Percentiles rank a stretch among this genome's conserved stretches.
Evolutionary conservation across 2,797 vertebrate species (phyloP).

Genomic region (Sylvilagus floridanus): DNA sequence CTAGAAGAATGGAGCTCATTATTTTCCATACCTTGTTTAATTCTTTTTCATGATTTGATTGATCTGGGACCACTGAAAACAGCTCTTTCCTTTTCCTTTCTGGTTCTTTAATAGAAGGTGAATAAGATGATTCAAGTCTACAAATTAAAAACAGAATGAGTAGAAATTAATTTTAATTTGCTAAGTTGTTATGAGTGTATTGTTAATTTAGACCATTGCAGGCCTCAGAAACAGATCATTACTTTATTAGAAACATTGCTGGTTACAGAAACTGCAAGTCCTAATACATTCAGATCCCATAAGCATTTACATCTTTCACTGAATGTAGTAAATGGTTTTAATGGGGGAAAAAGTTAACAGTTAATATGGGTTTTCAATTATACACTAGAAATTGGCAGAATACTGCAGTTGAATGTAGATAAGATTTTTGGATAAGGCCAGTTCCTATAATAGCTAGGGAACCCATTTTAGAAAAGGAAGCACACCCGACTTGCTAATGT

Average conservation of each 20-base stretch:
- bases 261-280: slow-evolving; percentile 43
- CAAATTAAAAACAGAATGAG: slow-evolving; percentile 74
- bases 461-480: neutral
- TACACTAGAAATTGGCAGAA: slow-evolving; percentile 45
- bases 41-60: slow-evolving; percentile 79
- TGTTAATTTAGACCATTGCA: slow-evolving; percentile 14
- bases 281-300: slow-evolving; percentile 40
- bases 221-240: neutral
- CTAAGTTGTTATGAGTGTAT: slow-evolving; percentile 22
- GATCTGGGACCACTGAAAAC: slow-evolving; percentile 70
- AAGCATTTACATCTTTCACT: slow-evolving; percentile 43
- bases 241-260: slow-evolving; percentile 43
- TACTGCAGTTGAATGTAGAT: neutral
- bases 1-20: neutral
- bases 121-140: slow-evolving; percentile 80
- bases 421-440: slow-evolving; percentile 28
- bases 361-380: slow-evolving; percentile 57
- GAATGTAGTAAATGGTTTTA: slow-evolving; percentile 36
- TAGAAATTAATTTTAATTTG: slow-evolving; percentile 43
- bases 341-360: slow-evolving; percentile 1
- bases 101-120: slow-evolving; percentile 79
- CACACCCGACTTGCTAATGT: neutral
- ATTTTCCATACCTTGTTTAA: slow-evolving; percentile 84
- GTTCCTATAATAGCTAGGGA: neutral
- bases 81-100: slow-evolving; percentile 83